phyloP scores from a whole-genome alignment of 1,140 invertebrate genomes.

The Prorops nasuta region DNA sequence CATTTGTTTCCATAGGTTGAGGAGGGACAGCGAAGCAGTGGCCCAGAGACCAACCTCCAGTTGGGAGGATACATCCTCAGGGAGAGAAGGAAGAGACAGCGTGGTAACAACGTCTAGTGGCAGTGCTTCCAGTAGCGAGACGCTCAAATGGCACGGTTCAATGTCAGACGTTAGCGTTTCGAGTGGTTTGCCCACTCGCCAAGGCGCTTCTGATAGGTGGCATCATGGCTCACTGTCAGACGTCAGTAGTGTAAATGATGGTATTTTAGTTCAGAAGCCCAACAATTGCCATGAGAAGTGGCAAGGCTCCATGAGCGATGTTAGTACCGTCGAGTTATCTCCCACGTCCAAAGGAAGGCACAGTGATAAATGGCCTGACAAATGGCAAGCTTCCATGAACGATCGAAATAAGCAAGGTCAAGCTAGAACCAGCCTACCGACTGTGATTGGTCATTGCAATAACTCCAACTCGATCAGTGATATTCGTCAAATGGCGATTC shows the following conservation, averaged over 20 bases:
- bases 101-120: constrained; percentile 68
- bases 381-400: constrained; percentile 45
- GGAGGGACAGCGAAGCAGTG: constrained; percentile 64
- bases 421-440: constrained; percentile 26
- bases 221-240: constrained; percentile 50
- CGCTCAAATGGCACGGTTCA: constrained; percentile 79
- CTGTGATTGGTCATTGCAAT: constrained; percentile 32
- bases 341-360: constrained; percentile 25
- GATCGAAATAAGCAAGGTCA: constrained; percentile 39
- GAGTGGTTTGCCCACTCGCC: constrained; percentile 52
- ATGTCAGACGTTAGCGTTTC: constrained; percentile 74
- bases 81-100: constrained; percentile 66
- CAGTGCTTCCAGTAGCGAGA: constrained; percentile 75
- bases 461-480: constrained; percentile 21
- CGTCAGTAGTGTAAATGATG: constrained; percentile 42
- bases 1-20: constrained; percentile 41
- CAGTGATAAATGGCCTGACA: constrained; percentile 34
- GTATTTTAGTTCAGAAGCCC: constrained; percentile 27
- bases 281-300: constrained; percentile 49
- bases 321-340: constrained; percentile 36
- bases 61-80: constrained; percentile 56
- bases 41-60: constrained; percentile 52
- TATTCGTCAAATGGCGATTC: constrained; percentile 22
- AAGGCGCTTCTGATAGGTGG: constrained; percentile 39
- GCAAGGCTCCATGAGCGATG: constrained; percentile 61